Conservation (phyloP, 2,888 invertebrate genomes). For the Orthonevra nobilis region DNA sequence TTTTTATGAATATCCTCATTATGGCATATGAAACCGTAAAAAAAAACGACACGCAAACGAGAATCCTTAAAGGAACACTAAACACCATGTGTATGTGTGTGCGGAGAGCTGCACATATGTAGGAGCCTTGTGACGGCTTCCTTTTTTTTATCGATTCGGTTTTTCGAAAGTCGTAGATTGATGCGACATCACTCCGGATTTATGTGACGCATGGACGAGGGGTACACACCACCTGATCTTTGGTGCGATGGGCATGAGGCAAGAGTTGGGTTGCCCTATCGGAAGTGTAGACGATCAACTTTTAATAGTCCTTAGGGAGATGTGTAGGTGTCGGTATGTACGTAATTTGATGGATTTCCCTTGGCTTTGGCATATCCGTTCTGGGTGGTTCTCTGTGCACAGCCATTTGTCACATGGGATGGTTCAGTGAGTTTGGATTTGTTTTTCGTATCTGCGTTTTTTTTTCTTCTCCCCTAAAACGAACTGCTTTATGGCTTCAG, state of each 20-base stretch:
- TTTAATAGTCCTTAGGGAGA: conserved; percentile 22
- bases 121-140: neutral
- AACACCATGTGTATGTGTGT: neutral
- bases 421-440: conserved; percentile 3
- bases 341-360: conserved; percentile 31
- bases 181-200: conserved; percentile 11
- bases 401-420: conserved; percentile 17
- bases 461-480: neutral
- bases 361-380: neutral
- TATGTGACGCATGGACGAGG: neutral
- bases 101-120: neutral
- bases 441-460: no score
- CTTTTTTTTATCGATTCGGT: conserved; percentile 19
- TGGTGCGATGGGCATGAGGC: no score
- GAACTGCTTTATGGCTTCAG: neutral
- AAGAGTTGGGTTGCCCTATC: neutral
- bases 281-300: conserved; percentile 34
- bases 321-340: neutral
- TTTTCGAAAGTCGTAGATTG: conserved; percentile 26
- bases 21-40: conserved; percentile 34
- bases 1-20: conserved; percentile 40
- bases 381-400: neutral
- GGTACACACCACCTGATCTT: no score
- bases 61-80: neutral
- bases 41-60: conserved; percentile 33